Evolutionary conservation across 2,113 vertebrate species (phyloP).

Genomic region (Panthera uncia): DNA sequence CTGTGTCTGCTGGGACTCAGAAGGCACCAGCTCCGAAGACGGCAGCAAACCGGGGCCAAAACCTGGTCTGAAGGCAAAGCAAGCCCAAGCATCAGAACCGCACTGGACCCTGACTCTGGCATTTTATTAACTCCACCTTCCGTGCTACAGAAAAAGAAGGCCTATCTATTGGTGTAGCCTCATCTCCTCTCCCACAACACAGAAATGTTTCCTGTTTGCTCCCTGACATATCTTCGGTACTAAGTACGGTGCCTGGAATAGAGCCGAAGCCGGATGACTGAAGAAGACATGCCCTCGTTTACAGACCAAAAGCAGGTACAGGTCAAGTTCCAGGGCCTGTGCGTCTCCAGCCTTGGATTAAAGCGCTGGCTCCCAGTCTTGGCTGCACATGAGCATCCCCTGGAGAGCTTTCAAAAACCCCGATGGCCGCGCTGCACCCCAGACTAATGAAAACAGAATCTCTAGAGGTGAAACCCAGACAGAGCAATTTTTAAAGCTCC

Average conservation of each 20-base stretch:
- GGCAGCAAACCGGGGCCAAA: slow-evolving; percentile 89
- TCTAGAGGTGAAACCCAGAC: neutral
- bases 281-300: neutral
- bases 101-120: neutral
- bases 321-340: neutral
- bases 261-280: accelerated
- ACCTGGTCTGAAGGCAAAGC: slow-evolving; percentile 86
- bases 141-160: neutral
- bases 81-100: slow-evolving; percentile 34
- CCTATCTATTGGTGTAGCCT: neutral
- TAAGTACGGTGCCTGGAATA: neutral
- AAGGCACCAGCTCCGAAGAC: slow-evolving; percentile 86
- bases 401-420: neutral
- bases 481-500: neutral
- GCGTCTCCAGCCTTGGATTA: neutral
- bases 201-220: neutral
- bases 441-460: neutral
- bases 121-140: neutral
- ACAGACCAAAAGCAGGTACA: neutral
- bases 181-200: neutral
- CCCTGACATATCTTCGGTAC: neutral
- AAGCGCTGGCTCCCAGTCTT: neutral
- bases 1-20: slow-evolving; percentile 86
- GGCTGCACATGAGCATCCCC: accelerated
- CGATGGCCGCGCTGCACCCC: accelerated